Evolutionary conservation across 2,888 invertebrate genomes (phyloP).

Genomic region (Allygus modestus): DNA sequence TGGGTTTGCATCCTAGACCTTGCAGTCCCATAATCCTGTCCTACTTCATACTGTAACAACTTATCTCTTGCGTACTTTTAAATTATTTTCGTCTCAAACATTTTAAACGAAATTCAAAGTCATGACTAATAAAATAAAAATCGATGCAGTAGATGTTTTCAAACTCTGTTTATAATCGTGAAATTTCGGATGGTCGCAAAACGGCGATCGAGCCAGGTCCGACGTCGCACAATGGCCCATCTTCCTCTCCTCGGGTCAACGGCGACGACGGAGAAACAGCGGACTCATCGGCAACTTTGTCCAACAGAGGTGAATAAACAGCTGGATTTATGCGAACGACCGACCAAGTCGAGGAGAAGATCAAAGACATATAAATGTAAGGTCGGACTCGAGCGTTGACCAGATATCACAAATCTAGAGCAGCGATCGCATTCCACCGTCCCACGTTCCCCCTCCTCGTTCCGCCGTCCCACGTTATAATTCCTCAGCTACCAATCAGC

Average conservation of each 20-base stretch:
- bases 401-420: conserved; percentile 25
- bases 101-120: no score
- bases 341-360: background rate
- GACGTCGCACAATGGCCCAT: background rate
- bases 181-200: no score
- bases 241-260: background rate
- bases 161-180: no score
- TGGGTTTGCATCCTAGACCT: no score
- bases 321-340: background rate
- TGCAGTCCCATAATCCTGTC: no score
- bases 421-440: conserved; percentile 10
- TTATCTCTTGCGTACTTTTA: no score
- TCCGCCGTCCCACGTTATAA: background rate
- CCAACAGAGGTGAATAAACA: no score
- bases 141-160: no score
- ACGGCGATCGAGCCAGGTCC: no score
- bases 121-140: no score
- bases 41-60: no score
- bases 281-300: background rate
- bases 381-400: conserved; percentile 9
- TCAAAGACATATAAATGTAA: conserved; percentile 26
- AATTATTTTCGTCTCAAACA: no score
- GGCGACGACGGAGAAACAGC: background rate
- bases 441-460: background rate
- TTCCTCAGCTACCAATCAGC: background rate